Conservation (phyloP, 2,888 invertebrate species). For the Drosophila mulleri region DNA sequence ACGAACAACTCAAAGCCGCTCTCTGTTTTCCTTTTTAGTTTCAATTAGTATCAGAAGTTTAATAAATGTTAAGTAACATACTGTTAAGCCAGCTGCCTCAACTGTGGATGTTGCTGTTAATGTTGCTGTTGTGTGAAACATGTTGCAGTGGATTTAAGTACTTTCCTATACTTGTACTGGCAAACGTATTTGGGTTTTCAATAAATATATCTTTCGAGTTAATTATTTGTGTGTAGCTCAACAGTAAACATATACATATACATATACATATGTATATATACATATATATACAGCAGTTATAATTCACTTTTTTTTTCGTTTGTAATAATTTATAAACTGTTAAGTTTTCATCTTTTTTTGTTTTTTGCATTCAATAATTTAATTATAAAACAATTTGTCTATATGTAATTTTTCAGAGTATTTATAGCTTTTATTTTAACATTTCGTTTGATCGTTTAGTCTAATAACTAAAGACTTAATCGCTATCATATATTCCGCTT, state of each 20-base stretch:
- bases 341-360: conserved; percentile 36
- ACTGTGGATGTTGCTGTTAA: conserved; percentile 25
- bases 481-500: conserved; percentile 57
- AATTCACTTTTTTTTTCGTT: conserved; percentile 39
- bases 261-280: neutral
- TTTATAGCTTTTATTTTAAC: conserved; percentile 44
- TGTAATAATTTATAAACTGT: conserved; percentile 53
- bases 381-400: conserved; percentile 75
- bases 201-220: conserved; percentile 71
- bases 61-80: conserved; percentile 42
- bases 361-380: conserved; percentile 55
- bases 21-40: conserved; percentile 16
- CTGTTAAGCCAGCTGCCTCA: conserved; percentile 38
- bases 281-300: conserved; percentile 69
- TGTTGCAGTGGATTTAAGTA: conserved; percentile 19
- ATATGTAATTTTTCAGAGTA: conserved; percentile 47
- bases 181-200: conserved; percentile 53
- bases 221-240: conserved; percentile 63
- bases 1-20: conserved; percentile 42
- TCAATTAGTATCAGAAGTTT: conserved; percentile 42
- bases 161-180: conserved; percentile 28
- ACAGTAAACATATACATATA: conserved; percentile 67
- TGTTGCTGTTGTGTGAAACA: conserved; percentile 31
- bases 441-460: conserved; percentile 41
- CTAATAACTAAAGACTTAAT: conserved; percentile 66